These are phyloP conservation scores for Melanotus villosus DNA, from an alignment of 2,888 invertebrate species.

Conservation along the genomic window DNA sequence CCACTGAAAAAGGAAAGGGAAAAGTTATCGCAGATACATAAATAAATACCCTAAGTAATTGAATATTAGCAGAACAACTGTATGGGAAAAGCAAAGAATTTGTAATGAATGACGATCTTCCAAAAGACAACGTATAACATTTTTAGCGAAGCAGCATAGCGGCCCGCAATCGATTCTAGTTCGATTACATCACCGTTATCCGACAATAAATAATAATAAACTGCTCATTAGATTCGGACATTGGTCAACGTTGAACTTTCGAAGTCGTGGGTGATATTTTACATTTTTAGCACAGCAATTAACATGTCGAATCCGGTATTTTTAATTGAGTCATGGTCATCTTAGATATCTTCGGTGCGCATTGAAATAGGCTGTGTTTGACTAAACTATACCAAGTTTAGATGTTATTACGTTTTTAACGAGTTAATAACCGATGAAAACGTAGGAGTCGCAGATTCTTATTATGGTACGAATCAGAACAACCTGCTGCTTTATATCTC, in stretches of 20 bases:
- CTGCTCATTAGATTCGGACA: conserved; percentile 49
- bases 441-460: conserved; percentile 59
- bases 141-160: too few relatives aligned
- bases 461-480: conserved; percentile 57
- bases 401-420: conserved; percentile 56
- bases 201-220: conserved; percentile 49
- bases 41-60: too few relatives aligned
- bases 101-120: too few relatives aligned
- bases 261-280: conserved; percentile 60
- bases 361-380: conserved; percentile 42
- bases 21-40: too few relatives aligned
- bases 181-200: conserved; percentile 46
- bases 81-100: too few relatives aligned
- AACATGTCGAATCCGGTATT: conserved; percentile 54
- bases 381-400: conserved; percentile 52
- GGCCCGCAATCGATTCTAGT: conserved; percentile 35
- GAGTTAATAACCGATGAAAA: conserved; percentile 49
- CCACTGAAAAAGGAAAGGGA: too few relatives aligned
- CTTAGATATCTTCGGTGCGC: conserved; percentile 47
- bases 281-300: conserved; percentile 56
- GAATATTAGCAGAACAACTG: too few relatives aligned
- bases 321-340: conserved; percentile 57
- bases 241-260: conserved; percentile 48
- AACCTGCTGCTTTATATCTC: conserved; percentile 61
- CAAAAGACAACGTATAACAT: too few relatives aligned